phyloP scores from a whole-genome alignment of 2,797 vertebrate genomes.

The Galagoides demidoff region DNA sequence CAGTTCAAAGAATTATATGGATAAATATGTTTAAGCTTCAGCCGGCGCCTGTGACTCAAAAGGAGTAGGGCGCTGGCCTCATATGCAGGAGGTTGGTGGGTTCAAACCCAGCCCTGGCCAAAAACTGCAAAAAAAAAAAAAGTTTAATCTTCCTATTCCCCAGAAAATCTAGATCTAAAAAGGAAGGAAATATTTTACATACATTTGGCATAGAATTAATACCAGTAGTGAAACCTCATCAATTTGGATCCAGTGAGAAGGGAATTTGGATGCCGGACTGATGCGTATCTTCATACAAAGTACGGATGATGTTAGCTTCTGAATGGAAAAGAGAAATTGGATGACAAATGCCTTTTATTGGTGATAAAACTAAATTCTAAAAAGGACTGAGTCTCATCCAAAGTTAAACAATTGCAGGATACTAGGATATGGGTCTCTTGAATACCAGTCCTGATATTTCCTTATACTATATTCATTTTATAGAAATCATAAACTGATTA shows the following conservation, averaged over 20 bases:
- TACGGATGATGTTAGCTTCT: neutral
- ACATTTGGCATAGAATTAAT: neutral
- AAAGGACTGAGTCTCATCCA: neutral
- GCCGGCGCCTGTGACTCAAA: no score
- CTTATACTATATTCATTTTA: neutral
- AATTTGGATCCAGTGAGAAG: neutral
- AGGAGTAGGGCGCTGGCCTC: no score
- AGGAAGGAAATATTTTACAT: neutral
- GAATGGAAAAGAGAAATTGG: neutral
- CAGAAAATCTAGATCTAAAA: neutral
- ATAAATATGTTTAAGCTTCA: neutral
- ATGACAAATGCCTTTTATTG: neutral
- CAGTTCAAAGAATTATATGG: neutral
- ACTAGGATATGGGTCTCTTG: neutral
- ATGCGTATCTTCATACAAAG: neutral
- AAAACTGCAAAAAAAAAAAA: no score
- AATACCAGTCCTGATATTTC: neutral
- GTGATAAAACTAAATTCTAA: neutral
- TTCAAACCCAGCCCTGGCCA: no score
- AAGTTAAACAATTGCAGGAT: neutral
- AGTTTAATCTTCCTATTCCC: no score
- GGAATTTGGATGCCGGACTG: slow-evolving; percentile 25
- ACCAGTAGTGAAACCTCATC: neutral
- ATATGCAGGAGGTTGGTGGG: no score
- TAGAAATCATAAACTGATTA: neutral